A percentile compares a stretch with the other conserved stretches of the same genome.
Evolutionary conservation across 2,113 vertebrate species (phyloP).

Genomic region (Chlorocebus sabaeus): DNA sequence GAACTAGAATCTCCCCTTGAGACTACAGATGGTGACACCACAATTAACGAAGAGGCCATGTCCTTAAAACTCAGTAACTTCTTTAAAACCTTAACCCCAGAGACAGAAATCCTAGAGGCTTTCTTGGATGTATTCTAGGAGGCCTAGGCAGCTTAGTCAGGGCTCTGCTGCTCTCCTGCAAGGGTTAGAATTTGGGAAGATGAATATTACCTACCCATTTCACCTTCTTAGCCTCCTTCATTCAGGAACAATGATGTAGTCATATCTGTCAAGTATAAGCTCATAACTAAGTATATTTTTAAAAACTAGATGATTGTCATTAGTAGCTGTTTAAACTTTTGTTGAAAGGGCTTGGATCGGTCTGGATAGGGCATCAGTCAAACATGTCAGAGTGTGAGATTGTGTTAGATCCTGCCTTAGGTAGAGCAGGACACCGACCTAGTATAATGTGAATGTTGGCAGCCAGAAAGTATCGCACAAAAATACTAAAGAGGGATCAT

Average conservation of each 20-base stretch:
- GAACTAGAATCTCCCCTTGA: slow-evolving; percentile 17
- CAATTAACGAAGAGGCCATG: slow-evolving; percentile 36
- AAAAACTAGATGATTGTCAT: not conserved
- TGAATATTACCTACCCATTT: not conserved
- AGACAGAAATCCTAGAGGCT: slow-evolving; percentile 23
- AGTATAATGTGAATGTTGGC: not conserved
- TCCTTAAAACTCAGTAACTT: slow-evolving; percentile 19
- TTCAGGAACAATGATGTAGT: not conserved
- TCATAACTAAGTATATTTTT: not conserved
- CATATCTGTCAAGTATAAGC: not conserved
- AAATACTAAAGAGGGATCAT: not conserved
- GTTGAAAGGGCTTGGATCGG: not conserved
- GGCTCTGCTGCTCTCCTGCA: not conserved
- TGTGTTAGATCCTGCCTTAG: not conserved
- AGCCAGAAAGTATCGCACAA: not conserved
- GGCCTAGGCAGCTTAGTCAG: not conserved
- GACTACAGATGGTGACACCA: not conserved
- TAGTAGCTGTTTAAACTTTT: not conserved
- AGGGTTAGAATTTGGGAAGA: not conserved
- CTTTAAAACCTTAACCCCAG: slow-evolving; percentile 10
- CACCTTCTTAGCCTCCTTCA: not conserved
- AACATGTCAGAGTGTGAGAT: not conserved
- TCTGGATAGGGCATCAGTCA: not conserved
- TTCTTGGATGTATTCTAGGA: not conserved
- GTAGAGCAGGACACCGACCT: not conserved